These are phyloP conservation scores for Drosophila peninsularis DNA, from an alignment of 2,888 invertebrate genomes.

Conservation along the genomic window DNA sequence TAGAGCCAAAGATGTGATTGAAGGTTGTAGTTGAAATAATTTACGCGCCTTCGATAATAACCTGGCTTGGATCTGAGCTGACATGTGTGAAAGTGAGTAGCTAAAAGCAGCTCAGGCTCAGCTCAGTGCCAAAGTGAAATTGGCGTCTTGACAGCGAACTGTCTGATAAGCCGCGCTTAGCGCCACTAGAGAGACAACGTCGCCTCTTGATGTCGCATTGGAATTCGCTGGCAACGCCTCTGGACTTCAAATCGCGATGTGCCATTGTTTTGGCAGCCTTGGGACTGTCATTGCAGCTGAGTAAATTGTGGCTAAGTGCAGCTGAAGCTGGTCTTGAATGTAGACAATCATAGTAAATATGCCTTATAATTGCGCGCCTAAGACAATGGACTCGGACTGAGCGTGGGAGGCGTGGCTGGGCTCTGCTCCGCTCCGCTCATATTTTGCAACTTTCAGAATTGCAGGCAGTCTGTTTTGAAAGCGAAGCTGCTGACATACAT, in stretches of 20 bases:
- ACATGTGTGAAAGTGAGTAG: conserved; percentile 54
- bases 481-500: conserved; percentile 4
- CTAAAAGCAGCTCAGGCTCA: conserved; percentile 28
- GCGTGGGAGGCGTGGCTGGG: conserved; percentile 19
- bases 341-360: conserved; percentile 28
- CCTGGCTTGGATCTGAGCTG: conserved; percentile 24
- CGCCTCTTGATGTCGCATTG: conserved; percentile 40
- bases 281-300: conserved; percentile 54
- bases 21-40: not conserved
- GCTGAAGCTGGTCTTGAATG: conserved; percentile 41
- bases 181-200: conserved; percentile 12
- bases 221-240: conserved; percentile 61
- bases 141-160: conserved; percentile 44
- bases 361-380: conserved; percentile 57
- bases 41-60: too few relatives aligned
- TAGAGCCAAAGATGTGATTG: not conserved
- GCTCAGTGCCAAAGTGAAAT: conserved; percentile 46
- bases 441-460: conserved; percentile 26
- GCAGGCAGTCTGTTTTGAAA: conserved; percentile 10
- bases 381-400: conserved; percentile 32
- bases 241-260: conserved; percentile 38
- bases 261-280: conserved; percentile 60
- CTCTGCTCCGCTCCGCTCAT: conserved; percentile 2
- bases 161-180: conserved; percentile 55
- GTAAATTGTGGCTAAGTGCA: conserved; percentile 71